These are phyloP conservation scores for Leucoma salicis DNA, from an alignment of 2,888 invertebrate genomes.

Conservation along the genomic window DNA sequence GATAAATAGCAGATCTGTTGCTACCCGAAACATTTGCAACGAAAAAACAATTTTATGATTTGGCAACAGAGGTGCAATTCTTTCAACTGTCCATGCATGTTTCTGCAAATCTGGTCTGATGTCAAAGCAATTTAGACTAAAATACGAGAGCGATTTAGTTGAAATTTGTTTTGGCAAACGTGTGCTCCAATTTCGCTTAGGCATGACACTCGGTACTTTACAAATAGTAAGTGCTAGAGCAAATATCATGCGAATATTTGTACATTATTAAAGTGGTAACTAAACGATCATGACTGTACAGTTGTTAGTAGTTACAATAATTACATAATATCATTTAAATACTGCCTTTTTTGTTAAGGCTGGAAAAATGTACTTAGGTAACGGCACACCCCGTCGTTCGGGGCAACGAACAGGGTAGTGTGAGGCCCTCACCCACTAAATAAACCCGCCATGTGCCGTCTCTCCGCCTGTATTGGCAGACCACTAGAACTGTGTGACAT, in stretches of 20 bases:
- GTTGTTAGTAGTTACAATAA: too few species aligned
- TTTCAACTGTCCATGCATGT: constrained; percentile 16
- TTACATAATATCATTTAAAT: too few species aligned
- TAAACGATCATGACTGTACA: constrained; percentile 5
- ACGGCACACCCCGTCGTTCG: too few species aligned
- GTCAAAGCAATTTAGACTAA: constrained; percentile 35
- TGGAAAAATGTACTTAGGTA: too few species aligned
- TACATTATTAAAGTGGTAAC: neutral
- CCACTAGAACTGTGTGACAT: too few species aligned
- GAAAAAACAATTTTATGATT: constrained; percentile 35
- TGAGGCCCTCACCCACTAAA: too few species aligned
- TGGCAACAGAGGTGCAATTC: constrained; percentile 27
- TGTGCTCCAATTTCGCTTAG: constrained; percentile 37
- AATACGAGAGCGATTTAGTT: constrained; percentile 23
- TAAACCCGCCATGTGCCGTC: too few species aligned
- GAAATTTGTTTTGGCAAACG: constrained; percentile 18
- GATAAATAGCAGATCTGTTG: constrained; percentile 48
- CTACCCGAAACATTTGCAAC: constrained; percentile 35
- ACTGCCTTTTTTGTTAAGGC: too few species aligned
- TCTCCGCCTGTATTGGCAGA: too few species aligned
- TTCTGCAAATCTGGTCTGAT: constrained; percentile 18
- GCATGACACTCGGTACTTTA: constrained; percentile 37
- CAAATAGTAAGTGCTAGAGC: constrained; percentile 44
- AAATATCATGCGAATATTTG: constrained; percentile 36
- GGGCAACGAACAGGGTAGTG: too few species aligned